Evolutionary conservation across 1,140 invertebrate species (phyloP).

Genomic region (Calliopsis andreniformis): DNA sequence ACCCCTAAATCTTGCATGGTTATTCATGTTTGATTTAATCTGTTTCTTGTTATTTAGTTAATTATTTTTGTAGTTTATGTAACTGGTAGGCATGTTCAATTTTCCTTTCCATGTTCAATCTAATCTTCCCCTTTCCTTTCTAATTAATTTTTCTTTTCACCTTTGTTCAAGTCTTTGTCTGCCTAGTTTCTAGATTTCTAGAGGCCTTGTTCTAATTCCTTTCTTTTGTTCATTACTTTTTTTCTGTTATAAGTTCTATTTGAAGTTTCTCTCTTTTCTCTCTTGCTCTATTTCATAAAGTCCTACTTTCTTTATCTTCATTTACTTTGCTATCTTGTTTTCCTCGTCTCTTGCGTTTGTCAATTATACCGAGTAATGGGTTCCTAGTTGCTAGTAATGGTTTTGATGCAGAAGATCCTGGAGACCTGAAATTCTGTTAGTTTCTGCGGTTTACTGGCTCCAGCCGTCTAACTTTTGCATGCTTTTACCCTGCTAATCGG

Average conservation of each 20-base stretch:
- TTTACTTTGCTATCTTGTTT: background rate
- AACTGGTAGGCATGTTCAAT: too few relatives aligned
- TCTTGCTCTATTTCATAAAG: background rate
- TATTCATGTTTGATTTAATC: background rate
- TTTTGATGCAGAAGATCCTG: background rate
- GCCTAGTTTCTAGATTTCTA: too few relatives aligned
- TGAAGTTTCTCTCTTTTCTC: too few relatives aligned
- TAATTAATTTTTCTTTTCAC: too few relatives aligned
- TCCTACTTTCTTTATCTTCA: background rate
- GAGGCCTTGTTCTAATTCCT: too few relatives aligned
- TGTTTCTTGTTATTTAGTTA: too few relatives aligned
- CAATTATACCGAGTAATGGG: constrained; percentile 19
- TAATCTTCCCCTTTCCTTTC: too few relatives aligned
- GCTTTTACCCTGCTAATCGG: background rate
- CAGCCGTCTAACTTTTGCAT: background rate
- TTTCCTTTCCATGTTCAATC: too few relatives aligned
- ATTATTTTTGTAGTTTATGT: too few relatives aligned
- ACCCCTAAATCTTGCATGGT: background rate
- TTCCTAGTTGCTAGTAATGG: constrained; percentile 6
- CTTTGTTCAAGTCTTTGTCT: too few relatives aligned
- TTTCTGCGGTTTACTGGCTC: constrained; percentile 1
- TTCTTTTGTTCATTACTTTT: too few relatives aligned
- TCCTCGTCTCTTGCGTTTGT: background rate
- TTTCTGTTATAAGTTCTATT: too few relatives aligned
- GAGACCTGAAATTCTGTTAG: constrained; percentile 22